Percentiles rank a stretch among this genome's conserved stretches.
These are phyloP conservation scores for Drosophila demipolita DNA, from an alignment of 2,888 invertebrate species.

Conservation along the genomic window DNA sequence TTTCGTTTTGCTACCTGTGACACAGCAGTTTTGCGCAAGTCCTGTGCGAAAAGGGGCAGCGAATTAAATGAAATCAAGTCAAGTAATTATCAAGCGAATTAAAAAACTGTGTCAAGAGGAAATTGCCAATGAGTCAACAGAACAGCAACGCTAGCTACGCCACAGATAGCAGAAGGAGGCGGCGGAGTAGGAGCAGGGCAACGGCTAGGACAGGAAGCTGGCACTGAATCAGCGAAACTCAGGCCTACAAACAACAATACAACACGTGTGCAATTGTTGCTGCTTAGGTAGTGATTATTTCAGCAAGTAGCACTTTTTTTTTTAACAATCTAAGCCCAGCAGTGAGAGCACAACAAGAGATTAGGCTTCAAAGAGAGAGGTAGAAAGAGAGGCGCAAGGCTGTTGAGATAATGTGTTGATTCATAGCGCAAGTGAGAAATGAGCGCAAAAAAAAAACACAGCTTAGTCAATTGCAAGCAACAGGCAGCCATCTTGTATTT, in stretches of 20 bases:
- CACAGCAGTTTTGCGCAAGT: conserved; percentile 41
- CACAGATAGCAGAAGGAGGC: background rate
- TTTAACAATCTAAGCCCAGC: background rate
- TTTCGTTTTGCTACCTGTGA: conserved; percentile 10
- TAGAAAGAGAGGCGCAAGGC: conserved; percentile 30
- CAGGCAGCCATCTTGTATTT: conserved; percentile 8
- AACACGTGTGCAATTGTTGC: background rate
- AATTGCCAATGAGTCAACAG: conserved; percentile 62
- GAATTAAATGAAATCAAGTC: background rate
- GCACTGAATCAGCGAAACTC: conserved; percentile 1
- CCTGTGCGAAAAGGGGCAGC: background rate
- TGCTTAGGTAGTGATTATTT: background rate
- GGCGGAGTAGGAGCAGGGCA: background rate
- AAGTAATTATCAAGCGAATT: conserved; percentile 11
- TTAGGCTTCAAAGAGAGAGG: background rate
- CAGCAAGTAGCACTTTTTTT: background rate
- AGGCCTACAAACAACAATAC: background rate
- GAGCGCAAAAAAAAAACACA: conserved; percentile 18
- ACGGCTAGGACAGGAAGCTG: background rate
- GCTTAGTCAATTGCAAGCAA: conserved; percentile 2
- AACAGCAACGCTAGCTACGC: conserved; percentile 19
- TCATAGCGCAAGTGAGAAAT: conserved; percentile 31
- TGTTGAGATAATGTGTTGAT: conserved; percentile 44
- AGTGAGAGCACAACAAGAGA: background rate
- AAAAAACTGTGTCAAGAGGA: conserved; percentile 72